These are phyloP conservation scores for Mormyrus hasselquistii DNA, from an alignment of 2,797 vertebrate genomes.

Conservation along the genomic window DNA sequence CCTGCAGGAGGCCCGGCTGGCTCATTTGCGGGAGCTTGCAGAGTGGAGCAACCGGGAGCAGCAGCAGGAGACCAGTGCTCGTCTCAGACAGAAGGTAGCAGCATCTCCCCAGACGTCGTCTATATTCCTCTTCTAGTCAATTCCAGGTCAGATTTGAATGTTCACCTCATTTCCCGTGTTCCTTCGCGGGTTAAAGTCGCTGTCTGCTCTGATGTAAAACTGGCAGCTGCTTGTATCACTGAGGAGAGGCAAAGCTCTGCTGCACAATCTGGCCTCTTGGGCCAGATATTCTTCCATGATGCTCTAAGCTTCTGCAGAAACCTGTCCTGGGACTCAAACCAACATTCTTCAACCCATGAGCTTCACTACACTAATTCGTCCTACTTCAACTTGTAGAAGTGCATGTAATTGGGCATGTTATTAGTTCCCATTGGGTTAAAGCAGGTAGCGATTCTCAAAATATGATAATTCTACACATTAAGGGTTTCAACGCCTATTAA, in stretches of 20 bases:
- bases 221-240: not conserved
- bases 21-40: conserved; percentile 60
- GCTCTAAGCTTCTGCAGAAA: not conserved
- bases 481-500: not conserved
- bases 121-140: not conserved
- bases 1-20: conserved; percentile 68
- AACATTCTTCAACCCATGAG: not conserved
- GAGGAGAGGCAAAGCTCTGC: not conserved
- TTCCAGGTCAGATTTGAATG: not conserved
- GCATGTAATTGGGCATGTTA: not conserved
- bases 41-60: conserved; percentile 61
- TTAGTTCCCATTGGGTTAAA: not conserved
- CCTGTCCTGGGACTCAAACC: not conserved
- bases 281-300: not conserved
- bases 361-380: not conserved
- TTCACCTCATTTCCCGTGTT: not conserved
- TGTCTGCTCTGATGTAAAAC: not conserved
- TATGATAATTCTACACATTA: not conserved
- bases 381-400: not conserved
- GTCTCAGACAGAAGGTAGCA: conserved; percentile 77
- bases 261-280: not conserved
- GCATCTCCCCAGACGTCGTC: not conserved
- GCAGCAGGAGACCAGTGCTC: conserved; percentile 75
- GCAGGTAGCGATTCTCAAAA: not conserved
- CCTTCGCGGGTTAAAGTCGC: not conserved